Evolutionary conservation across 2,113 vertebrate genomes (phyloP).

Genomic region (Procavia capensis): DNA sequence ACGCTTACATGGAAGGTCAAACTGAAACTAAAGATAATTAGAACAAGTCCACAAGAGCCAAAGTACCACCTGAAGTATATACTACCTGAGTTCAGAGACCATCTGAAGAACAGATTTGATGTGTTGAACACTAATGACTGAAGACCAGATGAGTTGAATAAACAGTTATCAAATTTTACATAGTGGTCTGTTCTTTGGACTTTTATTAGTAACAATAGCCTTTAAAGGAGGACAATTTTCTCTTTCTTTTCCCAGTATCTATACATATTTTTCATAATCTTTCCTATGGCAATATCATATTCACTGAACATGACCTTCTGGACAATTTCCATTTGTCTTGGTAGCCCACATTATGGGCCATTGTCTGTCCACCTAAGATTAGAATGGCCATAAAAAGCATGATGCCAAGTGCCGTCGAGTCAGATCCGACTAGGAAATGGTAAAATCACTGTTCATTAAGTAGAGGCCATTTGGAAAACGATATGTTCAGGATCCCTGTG

Average conservation of each 20-base stretch:
- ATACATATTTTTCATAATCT: not conserved
- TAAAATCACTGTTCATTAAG: not conserved
- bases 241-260: not conserved
- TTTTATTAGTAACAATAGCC: not conserved
- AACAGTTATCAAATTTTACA: not conserved
- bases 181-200: not conserved
- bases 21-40: too few relatives aligned
- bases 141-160: too few relatives aligned
- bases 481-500: not conserved
- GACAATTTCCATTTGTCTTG: constrained; percentile 2
- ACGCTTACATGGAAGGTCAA: too few relatives aligned
- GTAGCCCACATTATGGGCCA: not conserved
- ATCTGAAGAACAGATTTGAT: too few relatives aligned
- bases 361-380: not conserved
- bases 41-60: too few relatives aligned
- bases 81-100: too few relatives aligned
- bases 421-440: too few relatives aligned
- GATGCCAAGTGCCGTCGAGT: too few relatives aligned
- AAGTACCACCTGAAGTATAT: too few relatives aligned
- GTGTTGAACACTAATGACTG: too few relatives aligned
- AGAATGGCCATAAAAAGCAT: not conserved
- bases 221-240: not conserved
- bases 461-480: constrained; percentile 31
- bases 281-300: not conserved
- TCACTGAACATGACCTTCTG: not conserved